Percentiles rank a stretch among this genome's conserved stretches.
phyloP scores from a whole-genome alignment of 2,113 vertebrate species.

The Lichenostomus cassidix region DNA sequence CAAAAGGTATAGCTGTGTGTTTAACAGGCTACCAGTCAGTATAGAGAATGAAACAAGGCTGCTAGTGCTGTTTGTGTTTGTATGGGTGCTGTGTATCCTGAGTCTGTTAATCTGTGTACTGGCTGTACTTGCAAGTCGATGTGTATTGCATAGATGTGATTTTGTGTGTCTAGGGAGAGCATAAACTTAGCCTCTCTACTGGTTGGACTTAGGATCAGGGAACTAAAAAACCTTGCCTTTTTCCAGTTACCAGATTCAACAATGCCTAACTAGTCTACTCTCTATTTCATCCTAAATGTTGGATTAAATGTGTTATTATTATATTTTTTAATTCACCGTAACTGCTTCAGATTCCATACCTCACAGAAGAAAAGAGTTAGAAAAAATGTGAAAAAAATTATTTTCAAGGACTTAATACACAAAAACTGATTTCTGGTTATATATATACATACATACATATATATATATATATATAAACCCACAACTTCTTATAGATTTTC shows the following conservation, averaged over 20 bases:
- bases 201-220: background rate
- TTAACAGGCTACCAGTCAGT: background rate
- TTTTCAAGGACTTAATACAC: background rate
- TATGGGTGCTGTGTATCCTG: background rate
- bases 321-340: background rate
- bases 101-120: background rate
- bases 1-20: background rate
- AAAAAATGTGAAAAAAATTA: background rate
- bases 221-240: background rate
- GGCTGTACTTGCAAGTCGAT: background rate
- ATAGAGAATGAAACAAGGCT: background rate
- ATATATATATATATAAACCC: rapidly evolving
- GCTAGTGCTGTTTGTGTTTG: background rate
- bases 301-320: background rate
- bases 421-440: background rate
- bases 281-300: background rate
- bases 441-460: background rate
- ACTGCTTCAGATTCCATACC: background rate
- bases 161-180: background rate
- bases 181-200: background rate
- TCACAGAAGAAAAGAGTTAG: background rate
- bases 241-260: background rate
- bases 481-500: background rate
- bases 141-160: background rate
- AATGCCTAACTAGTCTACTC: background rate